Evolutionary conservation across 2,797 vertebrate species (phyloP).

Genomic region (Enteromius paludinosus): DNA sequence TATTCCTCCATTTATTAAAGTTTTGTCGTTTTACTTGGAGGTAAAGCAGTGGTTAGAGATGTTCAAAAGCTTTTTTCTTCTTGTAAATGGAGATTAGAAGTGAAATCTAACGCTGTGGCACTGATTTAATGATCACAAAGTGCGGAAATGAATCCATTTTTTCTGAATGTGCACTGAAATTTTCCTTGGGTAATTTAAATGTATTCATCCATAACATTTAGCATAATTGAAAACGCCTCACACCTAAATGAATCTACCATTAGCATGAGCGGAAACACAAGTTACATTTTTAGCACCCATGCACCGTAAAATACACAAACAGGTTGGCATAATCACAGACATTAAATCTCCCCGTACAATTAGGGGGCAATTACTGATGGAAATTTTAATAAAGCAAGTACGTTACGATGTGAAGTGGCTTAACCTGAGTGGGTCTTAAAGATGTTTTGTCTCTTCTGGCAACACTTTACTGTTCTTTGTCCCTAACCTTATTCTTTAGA

Average conservation of each 20-base stretch:
- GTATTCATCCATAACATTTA: slow-evolving; percentile 59
- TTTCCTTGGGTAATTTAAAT: slow-evolving; percentile 44
- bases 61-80: slow-evolving; percentile 13
- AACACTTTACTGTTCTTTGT: neutral
- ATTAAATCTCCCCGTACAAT: slow-evolving; percentile 57
- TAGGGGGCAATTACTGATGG: slow-evolving; percentile 55
- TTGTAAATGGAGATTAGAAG: slow-evolving; percentile 16
- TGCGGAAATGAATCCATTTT: slow-evolving; percentile 39
- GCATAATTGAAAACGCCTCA: slow-evolving; percentile 60
- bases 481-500: neutral
- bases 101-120: slow-evolving; percentile 18
- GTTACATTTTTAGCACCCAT: slow-evolving; percentile 55
- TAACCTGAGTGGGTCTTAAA: slow-evolving; percentile 40
- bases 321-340: slow-evolving; percentile 55
- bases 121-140: slow-evolving; percentile 54
- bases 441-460: slow-evolving; percentile 16
- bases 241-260: slow-evolving; percentile 57
- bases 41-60: neutral
- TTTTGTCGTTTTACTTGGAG: neutral
- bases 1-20: slow-evolving; percentile 17
- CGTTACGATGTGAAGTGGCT: slow-evolving; percentile 47
- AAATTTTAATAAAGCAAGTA: slow-evolving; percentile 52
- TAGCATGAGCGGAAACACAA: slow-evolving; percentile 41
- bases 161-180: slow-evolving; percentile 48
- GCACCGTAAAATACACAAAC: slow-evolving; percentile 55